These are phyloP conservation scores for Lophura nycthemera DNA, from an alignment of 2,113 vertebrate genomes.

Conservation along the genomic window DNA sequence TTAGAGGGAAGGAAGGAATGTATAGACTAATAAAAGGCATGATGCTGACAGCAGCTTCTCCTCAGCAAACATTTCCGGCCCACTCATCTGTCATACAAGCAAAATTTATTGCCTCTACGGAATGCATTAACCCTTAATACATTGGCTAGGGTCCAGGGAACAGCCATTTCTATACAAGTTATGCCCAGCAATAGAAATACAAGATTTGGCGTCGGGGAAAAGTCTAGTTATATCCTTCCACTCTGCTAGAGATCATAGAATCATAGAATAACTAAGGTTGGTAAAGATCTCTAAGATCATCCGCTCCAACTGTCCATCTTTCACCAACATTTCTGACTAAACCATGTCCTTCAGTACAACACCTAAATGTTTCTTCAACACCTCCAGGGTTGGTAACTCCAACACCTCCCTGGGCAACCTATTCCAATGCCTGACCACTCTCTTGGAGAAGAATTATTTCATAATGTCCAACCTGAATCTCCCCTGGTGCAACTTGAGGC, in stretches of 20 bases:
- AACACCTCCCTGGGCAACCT: no score
- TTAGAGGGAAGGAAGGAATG: conserved; percentile 13
- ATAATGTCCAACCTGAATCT: no score
- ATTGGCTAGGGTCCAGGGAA: background rate
- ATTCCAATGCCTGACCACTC: no score
- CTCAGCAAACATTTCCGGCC: conserved; percentile 3
- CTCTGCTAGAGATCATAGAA: background rate
- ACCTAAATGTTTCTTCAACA: no score
- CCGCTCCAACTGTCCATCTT: no score
- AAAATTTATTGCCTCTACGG: conserved; percentile 23
- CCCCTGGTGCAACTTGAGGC: no score
- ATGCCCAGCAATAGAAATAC: background rate
- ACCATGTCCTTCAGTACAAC: no score
- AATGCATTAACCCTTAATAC: conserved; percentile 34
- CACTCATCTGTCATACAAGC: background rate
- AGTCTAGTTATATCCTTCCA: background rate
- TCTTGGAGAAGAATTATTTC: no score
- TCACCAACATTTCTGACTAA: no score
- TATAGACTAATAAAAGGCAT: conserved; percentile 13
- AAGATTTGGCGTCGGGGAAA: background rate
- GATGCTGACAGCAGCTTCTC: conserved; percentile 48
- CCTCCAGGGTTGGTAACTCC: no score
- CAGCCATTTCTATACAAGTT: background rate
- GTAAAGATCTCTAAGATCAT: no score
- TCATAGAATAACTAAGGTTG: no score